These are phyloP conservation scores for Lapara coniferarum DNA, from an alignment of 2,888 invertebrate genomes.

Conservation along the genomic window DNA sequence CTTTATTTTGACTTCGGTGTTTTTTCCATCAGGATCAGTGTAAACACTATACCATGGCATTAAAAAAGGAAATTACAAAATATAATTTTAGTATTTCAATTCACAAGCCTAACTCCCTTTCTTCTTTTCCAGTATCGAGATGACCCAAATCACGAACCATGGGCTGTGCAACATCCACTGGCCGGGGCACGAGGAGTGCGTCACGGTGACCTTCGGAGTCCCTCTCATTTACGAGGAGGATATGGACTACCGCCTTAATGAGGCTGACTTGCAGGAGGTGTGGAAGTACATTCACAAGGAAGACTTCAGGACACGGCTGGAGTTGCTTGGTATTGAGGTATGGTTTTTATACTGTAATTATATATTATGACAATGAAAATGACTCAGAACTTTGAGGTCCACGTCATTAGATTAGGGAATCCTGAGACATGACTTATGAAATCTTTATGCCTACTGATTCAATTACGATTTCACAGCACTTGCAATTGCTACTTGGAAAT, in stretches of 20 bases:
- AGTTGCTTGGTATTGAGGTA: conserved; percentile 61
- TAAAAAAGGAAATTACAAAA: too few species aligned
- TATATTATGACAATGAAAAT: too few species aligned
- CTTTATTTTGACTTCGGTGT: too few species aligned
- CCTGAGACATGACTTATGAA: too few species aligned
- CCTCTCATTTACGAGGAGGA: conserved; percentile 60
- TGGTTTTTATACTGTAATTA: not conserved
- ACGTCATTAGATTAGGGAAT: too few species aligned
- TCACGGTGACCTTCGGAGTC: conserved; percentile 65
- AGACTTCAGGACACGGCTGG: conserved; percentile 57
- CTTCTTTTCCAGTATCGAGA: conserved; percentile 59
- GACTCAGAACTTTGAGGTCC: too few species aligned
- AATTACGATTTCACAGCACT: too few species aligned
- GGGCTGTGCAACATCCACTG: conserved; percentile 69
- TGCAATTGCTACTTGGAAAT: too few species aligned
- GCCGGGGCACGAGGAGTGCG: conserved; percentile 68
- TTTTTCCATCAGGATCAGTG: too few species aligned
- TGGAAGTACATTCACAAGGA: conserved; percentile 62
- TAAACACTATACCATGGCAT: too few species aligned
- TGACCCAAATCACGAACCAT: conserved; percentile 60
- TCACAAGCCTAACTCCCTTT: not conserved
- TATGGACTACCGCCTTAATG: conserved; percentile 50
- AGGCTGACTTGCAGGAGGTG: conserved; percentile 61
- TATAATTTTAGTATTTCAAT: too few species aligned
- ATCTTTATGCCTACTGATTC: too few species aligned